Evolutionary conservation across 92 coral and sea anemone species (phyloP), one percentile per base, ranked within the genome.

Genomic region (Porites rus): DNA sequence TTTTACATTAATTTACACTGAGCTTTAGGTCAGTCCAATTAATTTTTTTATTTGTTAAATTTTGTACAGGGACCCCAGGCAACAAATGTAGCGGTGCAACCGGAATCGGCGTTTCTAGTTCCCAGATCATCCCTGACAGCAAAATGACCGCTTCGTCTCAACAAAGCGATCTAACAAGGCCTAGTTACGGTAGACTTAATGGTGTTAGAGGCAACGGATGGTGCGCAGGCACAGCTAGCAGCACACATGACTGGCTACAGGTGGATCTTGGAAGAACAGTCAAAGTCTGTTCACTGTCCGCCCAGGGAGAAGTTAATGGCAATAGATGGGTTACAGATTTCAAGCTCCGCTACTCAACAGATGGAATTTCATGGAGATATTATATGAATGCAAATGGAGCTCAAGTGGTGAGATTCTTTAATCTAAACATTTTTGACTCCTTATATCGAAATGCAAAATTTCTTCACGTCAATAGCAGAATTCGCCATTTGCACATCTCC

Each of bases 161-260:
- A 14, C 22, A 46, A 3, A 16, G 46, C 66, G 10, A 13, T 50
- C 5, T 1, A 7, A 6, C 10, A 12, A 59, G 38, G 65, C 59
- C 83, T 21, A 24, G 65, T 20, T 12, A 19, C 63, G 84, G 84
- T 79, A 74, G 84, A 12, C 84, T 79, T 0, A 19, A 65, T 28
- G 64, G 84, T 22, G 7, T 5, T 2, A 12, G 74, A 66, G 83
- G 83, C 18, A 4, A 1, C 18, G 74, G 65, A 1, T 79, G 84
- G 84, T 79, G 84, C 18, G 73, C 64, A 1, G 52, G 13, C 0
- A 8, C 25, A 6, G 21, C 63, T 21, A 65, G 21, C 21, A 74
- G 31, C 43, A 51, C 38, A 2, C n/a, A 51, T 13, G 84, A 79
- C 50, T 65, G 84, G 84, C 84, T 79, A 6, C 74, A 65, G 9